Base-by-base conservation (phyloP, 2,797 vertebrate genomes). In the Schizopygopsis malacanthus region DNA sequence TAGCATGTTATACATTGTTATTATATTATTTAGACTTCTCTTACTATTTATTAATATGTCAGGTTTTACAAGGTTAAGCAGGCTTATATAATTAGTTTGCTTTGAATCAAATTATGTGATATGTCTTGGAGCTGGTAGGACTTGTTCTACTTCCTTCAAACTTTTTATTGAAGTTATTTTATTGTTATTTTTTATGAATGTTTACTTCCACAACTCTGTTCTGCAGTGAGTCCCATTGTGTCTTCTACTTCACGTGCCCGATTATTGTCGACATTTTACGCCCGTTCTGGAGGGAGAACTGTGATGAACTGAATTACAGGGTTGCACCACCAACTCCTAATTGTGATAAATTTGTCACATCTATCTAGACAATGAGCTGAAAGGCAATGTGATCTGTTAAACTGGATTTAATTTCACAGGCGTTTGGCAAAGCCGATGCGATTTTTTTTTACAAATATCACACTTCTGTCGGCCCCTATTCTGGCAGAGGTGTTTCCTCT, bases 311-410 rank as follows among this genome's bases (percentile, higher is more conserved):
- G 61, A 69, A 69, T 78, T 67, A 84, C 63, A 69, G 61, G 56
- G 82, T 77, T 67, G 10, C 47, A 83, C 63, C 61, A 54, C 63
- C 73, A 84, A 54, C 47, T 78, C 47, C 73, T 84, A 84, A 84
- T 84, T 84, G 73, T 69, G 82, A 84, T 84, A 70, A 78, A 84
- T 84, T 84, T 78, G 73, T 84, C 82, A 54, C 61, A 78, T 84
- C 45, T 69, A 78, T 69, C 52, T 39, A 79, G 54, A 87, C 67
- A 71, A 72, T 63, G 81, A 72, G 52, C 82, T 78, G 73, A 69
- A 69, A 76, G 47, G 82, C 73, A 69, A 78, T n/a, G n/a, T 69
- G 63, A 69, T 84, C 82, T 67, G 82, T 84, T 69, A 67, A 78
- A 84, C 59, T 78, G 73, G 73, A 84, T 84, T 84, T 78, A 78